These are phyloP conservation scores for Pseudochirops cupreus DNA, from an alignment of 2,797 vertebrate genomes.

Conservation along the genomic window DNA sequence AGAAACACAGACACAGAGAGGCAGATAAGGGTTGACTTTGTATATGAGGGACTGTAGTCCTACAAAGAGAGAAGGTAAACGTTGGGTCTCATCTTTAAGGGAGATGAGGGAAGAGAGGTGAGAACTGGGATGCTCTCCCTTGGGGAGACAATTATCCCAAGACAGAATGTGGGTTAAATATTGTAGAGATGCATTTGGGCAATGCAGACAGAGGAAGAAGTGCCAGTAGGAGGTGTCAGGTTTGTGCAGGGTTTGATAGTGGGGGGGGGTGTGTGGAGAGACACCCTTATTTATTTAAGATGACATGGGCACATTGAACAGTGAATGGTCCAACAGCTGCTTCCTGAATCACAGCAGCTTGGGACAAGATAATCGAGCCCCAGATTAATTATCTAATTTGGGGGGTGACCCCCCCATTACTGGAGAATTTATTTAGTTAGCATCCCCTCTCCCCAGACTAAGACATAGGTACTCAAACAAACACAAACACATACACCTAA, in stretches of 20 bases:
- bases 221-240: neutral
- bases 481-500: neutral
- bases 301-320: neutral
- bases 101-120: neutral
- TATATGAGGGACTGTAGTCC: neutral
- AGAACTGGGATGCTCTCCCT: neutral
- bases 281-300: neutral
- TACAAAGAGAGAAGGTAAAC: neutral
- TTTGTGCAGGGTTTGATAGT: neutral
- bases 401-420: neutral
- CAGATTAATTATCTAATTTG: neutral
- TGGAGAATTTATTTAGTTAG: neutral
- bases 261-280: neutral
- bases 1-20: neutral
- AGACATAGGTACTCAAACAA: neutral
- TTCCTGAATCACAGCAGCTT: neutral
- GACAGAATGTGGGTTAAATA: neutral
- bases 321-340: neutral
- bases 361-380: neutral
- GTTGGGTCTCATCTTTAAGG: neutral
- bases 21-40: neutral
- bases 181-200: neutral
- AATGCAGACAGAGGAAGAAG: neutral
- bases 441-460: neutral
- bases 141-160: neutral